A percentile compares a stretch with the other conserved stretches of the same genome.
Conservation (phyloP, 35 echinoderm and acorn worm species). For the Lytechinus variegatus region DNA sequence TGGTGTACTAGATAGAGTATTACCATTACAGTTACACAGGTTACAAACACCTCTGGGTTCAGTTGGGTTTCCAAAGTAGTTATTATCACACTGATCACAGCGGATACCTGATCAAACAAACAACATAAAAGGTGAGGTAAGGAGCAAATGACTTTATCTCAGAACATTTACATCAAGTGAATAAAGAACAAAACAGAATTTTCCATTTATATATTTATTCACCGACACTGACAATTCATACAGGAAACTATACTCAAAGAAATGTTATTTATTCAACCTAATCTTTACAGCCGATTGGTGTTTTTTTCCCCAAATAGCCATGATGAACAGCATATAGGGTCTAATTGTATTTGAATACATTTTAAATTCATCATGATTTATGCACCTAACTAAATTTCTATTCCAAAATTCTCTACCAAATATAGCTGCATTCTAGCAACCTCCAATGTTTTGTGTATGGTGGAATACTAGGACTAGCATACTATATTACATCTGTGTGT, state of each 20-base stretch:
- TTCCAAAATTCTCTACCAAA: too few species aligned
- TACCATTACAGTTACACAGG: slow-evolving; percentile 89
- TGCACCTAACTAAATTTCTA: too few species aligned
- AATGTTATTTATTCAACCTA: too few species aligned
- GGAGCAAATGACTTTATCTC: neutral
- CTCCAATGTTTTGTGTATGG: too few species aligned
- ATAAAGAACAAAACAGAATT: neutral
- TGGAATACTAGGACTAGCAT: too few species aligned
- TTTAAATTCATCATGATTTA: too few species aligned
- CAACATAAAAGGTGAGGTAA: neutral
- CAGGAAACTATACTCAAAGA: too few species aligned
- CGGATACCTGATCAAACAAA: slow-evolving; percentile 74
- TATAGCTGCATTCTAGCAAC: too few species aligned
- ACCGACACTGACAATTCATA: neutral
- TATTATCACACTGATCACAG: slow-evolving; percentile 96
- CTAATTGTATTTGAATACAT: neutral
- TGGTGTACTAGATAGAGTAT: slow-evolving; percentile 71
- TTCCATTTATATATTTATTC: neutral
- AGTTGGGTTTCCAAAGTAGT: slow-evolving; percentile 93
- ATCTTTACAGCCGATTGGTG: too few species aligned
- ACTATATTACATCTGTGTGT: too few species aligned
- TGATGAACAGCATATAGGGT: neutral
- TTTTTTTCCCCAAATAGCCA: neutral
- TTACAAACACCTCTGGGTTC: slow-evolving; percentile 69
- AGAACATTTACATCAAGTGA: neutral